phyloP scores from a whole-genome alignment of 2,113 vertebrate species.

The Prietella phreatophila region DNA sequence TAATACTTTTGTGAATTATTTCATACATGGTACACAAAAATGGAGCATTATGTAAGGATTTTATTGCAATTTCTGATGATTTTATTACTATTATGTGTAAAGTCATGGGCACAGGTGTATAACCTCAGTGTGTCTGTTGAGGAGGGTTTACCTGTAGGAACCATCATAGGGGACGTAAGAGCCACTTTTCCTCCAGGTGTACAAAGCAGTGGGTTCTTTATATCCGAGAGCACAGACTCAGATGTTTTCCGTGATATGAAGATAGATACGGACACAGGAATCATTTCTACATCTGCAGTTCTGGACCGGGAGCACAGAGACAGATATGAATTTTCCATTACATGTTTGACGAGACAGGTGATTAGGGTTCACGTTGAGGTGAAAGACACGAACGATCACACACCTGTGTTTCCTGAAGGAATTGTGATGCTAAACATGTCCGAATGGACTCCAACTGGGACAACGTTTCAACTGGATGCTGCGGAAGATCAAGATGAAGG shows the following conservation, averaged over 20 bases:
- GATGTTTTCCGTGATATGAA: constrained; percentile 85
- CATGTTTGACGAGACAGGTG: constrained; percentile 81
- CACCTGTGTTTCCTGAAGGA: constrained; percentile 76
- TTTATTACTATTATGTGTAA: constrained; percentile 51
- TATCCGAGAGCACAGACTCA: constrained; percentile 86
- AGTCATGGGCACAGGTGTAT: constrained; percentile 73
- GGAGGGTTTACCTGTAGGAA: constrained; percentile 81
- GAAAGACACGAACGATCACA: constrained; percentile 85
- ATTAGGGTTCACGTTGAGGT: constrained; percentile 82
- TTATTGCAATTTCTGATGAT: constrained; percentile 47
- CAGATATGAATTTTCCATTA: constrained; percentile 85
- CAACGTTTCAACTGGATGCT: constrained; percentile 78
- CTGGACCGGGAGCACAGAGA: constrained; percentile 84
- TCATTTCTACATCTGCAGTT: constrained; percentile 81
- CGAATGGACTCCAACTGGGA: constrained; percentile 79
- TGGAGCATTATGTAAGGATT: constrained; percentile 7
- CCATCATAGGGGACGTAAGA: constrained; percentile 83
- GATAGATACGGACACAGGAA: constrained; percentile 82
- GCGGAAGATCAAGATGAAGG: constrained; percentile 82
- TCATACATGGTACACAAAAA: neutral
- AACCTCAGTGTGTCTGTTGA: constrained; percentile 80
- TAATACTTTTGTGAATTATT: neutral
- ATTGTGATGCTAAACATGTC: constrained; percentile 76
- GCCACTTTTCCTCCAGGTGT: constrained; percentile 70
- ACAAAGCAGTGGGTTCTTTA: constrained; percentile 78